Base-by-base conservation (phyloP, 2,888 invertebrate species). In the Epirrhoe alternata region DNA sequence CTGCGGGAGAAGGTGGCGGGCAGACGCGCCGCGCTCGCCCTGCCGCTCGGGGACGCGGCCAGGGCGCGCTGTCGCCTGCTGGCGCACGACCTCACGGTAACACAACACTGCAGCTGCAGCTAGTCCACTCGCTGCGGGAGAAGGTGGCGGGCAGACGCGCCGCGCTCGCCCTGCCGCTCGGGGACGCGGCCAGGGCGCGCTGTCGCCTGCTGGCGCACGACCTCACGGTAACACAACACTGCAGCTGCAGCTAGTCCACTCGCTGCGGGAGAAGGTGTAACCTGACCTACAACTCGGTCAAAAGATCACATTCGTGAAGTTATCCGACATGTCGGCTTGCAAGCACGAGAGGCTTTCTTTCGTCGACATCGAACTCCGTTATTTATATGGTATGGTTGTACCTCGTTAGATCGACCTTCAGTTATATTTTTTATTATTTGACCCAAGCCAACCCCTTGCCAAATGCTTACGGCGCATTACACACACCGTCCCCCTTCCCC, bases 1-100 rank as follows among this genome's bases (percentile, higher is more conserved):
- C 90, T 98, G 58, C 96, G 97, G 64, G 97, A 98, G 79, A 97
- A 97, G 88, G 94, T 97, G 66, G 96, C 97, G 70, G 95, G 95
- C 79, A 94, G 97, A 60, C 93, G 96, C 31, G 94, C 96, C 47
- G 97, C 97, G 78, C 90, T 97, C 38, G 96, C 97, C 77, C 95
- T 97, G 2, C 96, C 96, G 0, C 92, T 97, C 0, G 94, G 30
- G 95, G 97, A 61, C 16, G 66, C 66, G 55, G 65, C 64, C 59
- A 69, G 74, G 69, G 97, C 82, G 92, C 98, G 74, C 95, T 96
- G 59, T 96, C 97, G 97, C 81, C 92, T 98, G 71, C 95, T 96
- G 55, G 96, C 97, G 47, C 94, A 95, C 57, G 97, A 98, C 82
- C 92, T 98, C 0, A 35, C 77, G 70, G 78, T 78, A 31, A n/a